Percentiles rank a stretch among this genome's conserved stretches.
Evolutionary conservation across 2,113 vertebrate genomes (phyloP).

Genomic region (Vombatus ursinus): DNA sequence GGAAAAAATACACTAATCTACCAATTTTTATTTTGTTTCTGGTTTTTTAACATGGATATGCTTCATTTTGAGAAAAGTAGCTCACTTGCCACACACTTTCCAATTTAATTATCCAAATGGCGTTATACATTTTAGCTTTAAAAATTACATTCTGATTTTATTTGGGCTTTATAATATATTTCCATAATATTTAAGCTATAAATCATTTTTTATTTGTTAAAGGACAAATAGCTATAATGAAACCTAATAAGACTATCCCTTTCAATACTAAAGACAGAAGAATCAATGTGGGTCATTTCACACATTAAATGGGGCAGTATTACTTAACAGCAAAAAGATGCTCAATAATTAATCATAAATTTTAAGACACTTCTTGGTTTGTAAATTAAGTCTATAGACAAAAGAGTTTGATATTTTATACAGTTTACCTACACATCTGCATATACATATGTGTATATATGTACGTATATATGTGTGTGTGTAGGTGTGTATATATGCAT

Average conservation of each 20-base stretch:
- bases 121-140: conserved; percentile 63
- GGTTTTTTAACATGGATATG: neutral
- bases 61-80: neutral
- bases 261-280: conserved; percentile 77
- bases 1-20: neutral
- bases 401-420: neutral
- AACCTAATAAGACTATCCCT: conserved; percentile 70
- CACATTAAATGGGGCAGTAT: no score
- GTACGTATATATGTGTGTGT: no score
- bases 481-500: no score
- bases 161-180: conserved; percentile 57
- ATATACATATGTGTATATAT: no score
- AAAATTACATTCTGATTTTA: conserved; percentile 27
- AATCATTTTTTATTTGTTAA: conserved; percentile 65
- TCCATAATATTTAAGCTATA: conserved; percentile 59
- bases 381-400: conserved; percentile 44
- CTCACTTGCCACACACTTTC: neutral
- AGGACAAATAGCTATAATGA: conserved; percentile 69
- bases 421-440: neutral
- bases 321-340: neutral
- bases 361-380: conserved; percentile 62
- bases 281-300: conserved; percentile 55
- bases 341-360: conserved; percentile 72
- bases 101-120: conserved; percentile 36
- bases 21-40: neutral